Conservation (phyloP, 2,888 invertebrate species). For the Aleiodes alternator region DNA sequence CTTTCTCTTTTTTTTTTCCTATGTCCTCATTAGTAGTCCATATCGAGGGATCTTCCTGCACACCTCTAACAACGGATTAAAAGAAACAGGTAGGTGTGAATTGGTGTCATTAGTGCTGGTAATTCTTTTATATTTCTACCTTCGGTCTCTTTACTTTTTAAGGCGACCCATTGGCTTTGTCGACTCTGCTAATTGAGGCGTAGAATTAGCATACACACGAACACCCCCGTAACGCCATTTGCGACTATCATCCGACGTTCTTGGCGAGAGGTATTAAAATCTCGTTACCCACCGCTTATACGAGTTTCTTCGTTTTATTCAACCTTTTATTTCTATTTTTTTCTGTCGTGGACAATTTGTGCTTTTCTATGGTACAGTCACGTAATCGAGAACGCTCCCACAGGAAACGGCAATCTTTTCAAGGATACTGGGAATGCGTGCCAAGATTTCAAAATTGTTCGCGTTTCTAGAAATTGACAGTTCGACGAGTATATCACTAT, state of each 20-base stretch:
- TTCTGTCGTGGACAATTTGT: constrained; percentile 13
- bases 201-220: constrained; percentile 62
- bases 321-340: constrained; percentile 7
- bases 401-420: constrained; percentile 1
- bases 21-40: background rate
- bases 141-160: constrained; percentile 42
- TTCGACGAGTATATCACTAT: too few species aligned
- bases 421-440: background rate
- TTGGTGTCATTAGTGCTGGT: background rate
- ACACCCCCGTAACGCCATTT: constrained; percentile 18
- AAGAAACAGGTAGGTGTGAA: constrained; percentile 5
- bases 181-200: constrained; percentile 62
- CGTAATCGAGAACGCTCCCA: background rate
- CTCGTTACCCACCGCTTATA: constrained; percentile 53
- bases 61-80: background rate
- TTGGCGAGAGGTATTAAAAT: constrained; percentile 54
- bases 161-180: constrained; percentile 20
- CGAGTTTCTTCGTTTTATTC: constrained; percentile 19
- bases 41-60: background rate
- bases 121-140: constrained; percentile 42
- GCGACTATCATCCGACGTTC: constrained; percentile 22
- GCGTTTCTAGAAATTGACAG: too few species aligned
- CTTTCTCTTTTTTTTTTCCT: background rate
- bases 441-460: background rate
- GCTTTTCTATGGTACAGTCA: background rate